Evolutionary conservation across 2,113 vertebrate genomes (phyloP), one percentile per base, ranked within the genome.

Genomic region (Esox niger): DNA sequence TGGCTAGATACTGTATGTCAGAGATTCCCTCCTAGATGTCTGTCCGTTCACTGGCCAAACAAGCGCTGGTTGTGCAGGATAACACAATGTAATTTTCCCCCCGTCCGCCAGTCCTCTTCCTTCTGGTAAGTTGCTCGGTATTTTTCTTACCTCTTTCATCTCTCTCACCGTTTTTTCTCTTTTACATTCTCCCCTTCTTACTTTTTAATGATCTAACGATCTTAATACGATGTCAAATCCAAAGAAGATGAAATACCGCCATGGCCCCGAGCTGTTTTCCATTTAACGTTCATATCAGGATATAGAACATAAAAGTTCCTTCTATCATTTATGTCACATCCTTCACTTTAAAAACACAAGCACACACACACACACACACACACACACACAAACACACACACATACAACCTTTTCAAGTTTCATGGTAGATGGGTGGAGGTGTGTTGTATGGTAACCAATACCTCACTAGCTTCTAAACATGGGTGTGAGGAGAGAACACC

Each of bases 171-270:
- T 46, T 30, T 25, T 30, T 13, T 25, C n/a, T 26, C 61, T 29
- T 9, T 43, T 70, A 56, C 70, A 76, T 77, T 75, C 38, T 27
- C 27, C 15, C 81, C 80, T 82, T 26, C 29, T 88, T 78, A 80
- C 71, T 81, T 82, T 84, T 83, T 38, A 82, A 76, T 79, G 69
- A 79, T 81, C 81, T 85, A 88, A 90, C 87, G 87, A 86, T 83
- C 82, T 85, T 84, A 87, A 86, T 84, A 85, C 72, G 63, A 30
- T 82, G 83, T 87, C 80, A 79, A 83, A 87, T 82, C 84, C 85
- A 84, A 78, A 66, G 75, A 82, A 83, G 86, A 83, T 78, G 85
- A 85, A 86, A 79, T 84, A 43, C 38, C 17, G 38, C 84, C 82
- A 86, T 79, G 79, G 79, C 82, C 79, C 64, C 69, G 75, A 83